Percentiles rank a stretch among this genome's conserved stretches.
Evolutionary conservation across 2,797 vertebrate genomes (phyloP).

Genomic region (Eutrigla gurnardus): DNA sequence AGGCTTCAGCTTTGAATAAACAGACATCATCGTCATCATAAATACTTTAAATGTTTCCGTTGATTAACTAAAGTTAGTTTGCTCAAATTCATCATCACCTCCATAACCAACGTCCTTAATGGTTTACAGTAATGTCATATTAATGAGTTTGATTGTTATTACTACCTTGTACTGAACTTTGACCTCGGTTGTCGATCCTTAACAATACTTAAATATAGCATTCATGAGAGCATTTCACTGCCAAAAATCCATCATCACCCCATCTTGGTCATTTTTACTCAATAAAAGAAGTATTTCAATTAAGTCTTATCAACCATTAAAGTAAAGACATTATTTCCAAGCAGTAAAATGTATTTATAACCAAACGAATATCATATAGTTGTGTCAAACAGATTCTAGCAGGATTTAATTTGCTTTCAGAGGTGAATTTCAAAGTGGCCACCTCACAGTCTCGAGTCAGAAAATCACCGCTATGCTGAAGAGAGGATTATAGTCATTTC

Average conservation of each 20-base stretch:
- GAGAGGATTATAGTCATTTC: slow-evolving; percentile 66
- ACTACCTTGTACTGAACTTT: not conserved
- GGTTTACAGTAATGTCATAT: not conserved
- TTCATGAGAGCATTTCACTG: slow-evolving; percentile 7
- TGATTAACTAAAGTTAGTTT: slow-evolving; percentile 6
- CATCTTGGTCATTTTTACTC: not conserved
- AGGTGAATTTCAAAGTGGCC: slow-evolving; percentile 28
- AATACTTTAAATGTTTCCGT: slow-evolving; percentile 4
- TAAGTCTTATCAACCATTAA: not conserved
- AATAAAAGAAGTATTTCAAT: slow-evolving; percentile 8
- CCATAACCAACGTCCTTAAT: not conserved
- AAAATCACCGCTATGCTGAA: slow-evolving; percentile 36
- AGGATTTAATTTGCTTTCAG: not conserved
- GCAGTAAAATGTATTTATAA: not conserved
- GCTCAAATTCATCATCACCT: not conserved
- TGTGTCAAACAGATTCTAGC: not conserved
- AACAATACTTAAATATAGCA: slow-evolving; percentile 16
- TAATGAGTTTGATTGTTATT: slow-evolving; percentile 3
- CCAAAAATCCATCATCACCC: not conserved
- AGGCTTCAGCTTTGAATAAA: slow-evolving; percentile 21
- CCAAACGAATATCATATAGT: slow-evolving; percentile 10
- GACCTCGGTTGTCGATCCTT: not conserved
- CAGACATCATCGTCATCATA: not conserved
- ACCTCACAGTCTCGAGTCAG: slow-evolving; percentile 35
- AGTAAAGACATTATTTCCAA: not conserved